These are phyloP conservation scores for Dendrocopos noguchii DNA, from an alignment of 2,113 vertebrate species.

Conservation along the genomic window DNA sequence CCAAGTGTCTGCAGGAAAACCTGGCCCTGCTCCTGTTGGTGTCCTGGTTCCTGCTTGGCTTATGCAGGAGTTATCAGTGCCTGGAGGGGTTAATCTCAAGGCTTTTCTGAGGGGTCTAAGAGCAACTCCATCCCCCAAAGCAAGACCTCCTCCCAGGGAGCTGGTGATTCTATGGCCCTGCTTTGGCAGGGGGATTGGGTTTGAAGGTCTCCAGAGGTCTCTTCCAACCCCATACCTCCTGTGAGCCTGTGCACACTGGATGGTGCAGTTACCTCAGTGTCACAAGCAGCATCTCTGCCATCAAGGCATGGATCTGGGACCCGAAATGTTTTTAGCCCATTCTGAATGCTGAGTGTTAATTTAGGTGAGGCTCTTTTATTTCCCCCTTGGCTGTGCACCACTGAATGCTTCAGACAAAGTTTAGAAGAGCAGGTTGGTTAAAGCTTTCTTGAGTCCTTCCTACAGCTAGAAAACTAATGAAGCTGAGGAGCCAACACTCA, in stretches of 20 bases:
- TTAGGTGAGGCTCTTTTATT: background rate
- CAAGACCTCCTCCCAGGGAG: background rate
- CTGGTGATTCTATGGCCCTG: background rate
- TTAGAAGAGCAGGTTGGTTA: background rate
- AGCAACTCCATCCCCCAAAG: rapidly evolving
- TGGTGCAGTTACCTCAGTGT: rapidly evolving
- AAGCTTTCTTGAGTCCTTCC: background rate
- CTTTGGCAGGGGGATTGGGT: too few species aligned
- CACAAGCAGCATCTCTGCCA: background rate
- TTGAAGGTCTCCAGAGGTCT: too few species aligned
- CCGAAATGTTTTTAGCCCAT: background rate
- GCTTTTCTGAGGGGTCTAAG: background rate
- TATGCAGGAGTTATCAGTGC: background rate
- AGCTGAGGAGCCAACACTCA: background rate
- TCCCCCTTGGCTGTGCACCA: background rate
- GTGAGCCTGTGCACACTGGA: too few species aligned
- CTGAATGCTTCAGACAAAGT: background rate
- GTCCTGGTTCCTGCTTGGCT: background rate
- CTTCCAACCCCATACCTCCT: too few species aligned
- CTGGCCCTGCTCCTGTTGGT: rapidly evolving
- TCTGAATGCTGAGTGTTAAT: background rate
- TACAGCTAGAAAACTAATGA: background rate
- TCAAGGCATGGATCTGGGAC: background rate
- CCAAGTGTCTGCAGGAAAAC: background rate
- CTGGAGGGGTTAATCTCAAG: rapidly evolving